Conservation (phyloP, 2,797 vertebrate genomes). For the Rachycentron canadum region DNA sequence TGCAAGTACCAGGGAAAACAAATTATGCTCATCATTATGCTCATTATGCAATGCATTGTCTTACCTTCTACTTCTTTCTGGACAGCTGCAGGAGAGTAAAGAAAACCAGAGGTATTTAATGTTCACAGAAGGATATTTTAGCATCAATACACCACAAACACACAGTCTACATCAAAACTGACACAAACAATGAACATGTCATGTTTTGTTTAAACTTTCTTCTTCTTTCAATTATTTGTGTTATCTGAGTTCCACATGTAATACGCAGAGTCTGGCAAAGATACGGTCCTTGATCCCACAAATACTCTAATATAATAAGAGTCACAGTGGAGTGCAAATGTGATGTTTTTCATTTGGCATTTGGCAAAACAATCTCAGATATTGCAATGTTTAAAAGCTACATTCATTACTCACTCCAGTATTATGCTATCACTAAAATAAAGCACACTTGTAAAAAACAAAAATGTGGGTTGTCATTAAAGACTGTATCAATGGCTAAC, state of each 20-base stretch:
- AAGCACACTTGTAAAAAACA: background rate
- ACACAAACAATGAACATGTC: background rate
- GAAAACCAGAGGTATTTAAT: constrained; percentile 64
- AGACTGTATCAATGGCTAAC: background rate
- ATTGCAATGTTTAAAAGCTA: background rate
- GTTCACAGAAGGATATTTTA: constrained; percentile 21
- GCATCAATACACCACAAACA: constrained; percentile 24
- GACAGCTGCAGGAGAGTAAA: constrained; percentile 77
- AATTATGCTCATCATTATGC: constrained; percentile 57
- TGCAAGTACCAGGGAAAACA: constrained; percentile 66
- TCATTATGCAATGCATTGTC: constrained; percentile 71
- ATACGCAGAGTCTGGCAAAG: background rate
- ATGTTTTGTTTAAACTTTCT: background rate
- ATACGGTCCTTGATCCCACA: background rate
- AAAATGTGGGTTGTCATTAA: background rate
- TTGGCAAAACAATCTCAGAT: background rate
- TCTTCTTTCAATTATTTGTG: constrained; percentile 12
- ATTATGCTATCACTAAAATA: background rate
- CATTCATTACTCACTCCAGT: background rate
- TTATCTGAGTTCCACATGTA: constrained; percentile 7
- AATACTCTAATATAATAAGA: constrained; percentile 1
- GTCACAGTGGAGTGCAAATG: background rate
- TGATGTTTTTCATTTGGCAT: background rate
- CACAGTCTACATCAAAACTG: constrained; percentile 18
- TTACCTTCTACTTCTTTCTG: constrained; percentile 89